A percentile compares a stretch with the other conserved stretches of the same genome.
Evolutionary conservation across 2,113 vertebrate genomes (phyloP).

Genomic region (Poeciliopsis occidentalis): DNA sequence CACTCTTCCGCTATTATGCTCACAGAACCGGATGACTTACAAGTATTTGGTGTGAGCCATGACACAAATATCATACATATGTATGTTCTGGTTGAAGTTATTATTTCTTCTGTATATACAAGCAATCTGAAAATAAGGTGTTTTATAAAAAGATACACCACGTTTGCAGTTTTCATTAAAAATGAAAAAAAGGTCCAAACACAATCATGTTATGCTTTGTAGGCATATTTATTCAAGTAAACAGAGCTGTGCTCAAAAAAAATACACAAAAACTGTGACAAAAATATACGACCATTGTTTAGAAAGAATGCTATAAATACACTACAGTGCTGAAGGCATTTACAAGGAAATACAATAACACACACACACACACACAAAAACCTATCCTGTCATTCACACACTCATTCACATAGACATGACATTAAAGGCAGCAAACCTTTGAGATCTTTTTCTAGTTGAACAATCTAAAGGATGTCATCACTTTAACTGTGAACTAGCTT

Average conservation of each 20-base stretch:
- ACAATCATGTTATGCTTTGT: slow-evolving; percentile 79
- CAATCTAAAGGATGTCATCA: slow-evolving; percentile 5
- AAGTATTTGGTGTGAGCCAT: too few relatives aligned
- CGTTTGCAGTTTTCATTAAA: not conserved
- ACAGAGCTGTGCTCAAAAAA: slow-evolving; percentile 88
- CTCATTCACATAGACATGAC: slow-evolving; percentile 16
- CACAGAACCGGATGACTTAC: too few relatives aligned
- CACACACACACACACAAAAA: slow-evolving; percentile 17
- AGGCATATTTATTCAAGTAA: slow-evolving; percentile 94
- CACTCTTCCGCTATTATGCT: too few relatives aligned
- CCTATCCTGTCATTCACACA: slow-evolving; percentile 11
- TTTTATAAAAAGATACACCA: not conserved
- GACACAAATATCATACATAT: too few relatives aligned
- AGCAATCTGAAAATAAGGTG: not conserved
- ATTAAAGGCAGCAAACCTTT: slow-evolving; percentile 33
- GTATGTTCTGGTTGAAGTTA: not conserved
- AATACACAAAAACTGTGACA: slow-evolving; percentile 82
- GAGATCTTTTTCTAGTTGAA: not conserved
- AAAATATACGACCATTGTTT: slow-evolving; percentile 81
- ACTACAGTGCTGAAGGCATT: slow-evolving; percentile 72
- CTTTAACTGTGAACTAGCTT: slow-evolving; percentile 1
- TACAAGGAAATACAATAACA: slow-evolving; percentile 78
- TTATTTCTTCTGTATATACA: not conserved
- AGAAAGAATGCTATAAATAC: slow-evolving; percentile 75
- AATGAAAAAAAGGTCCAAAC: not conserved